These are phyloP conservation scores for Morpho achilles DNA, from an alignment of 2,888 invertebrate genomes.

Conservation along the genomic window DNA sequence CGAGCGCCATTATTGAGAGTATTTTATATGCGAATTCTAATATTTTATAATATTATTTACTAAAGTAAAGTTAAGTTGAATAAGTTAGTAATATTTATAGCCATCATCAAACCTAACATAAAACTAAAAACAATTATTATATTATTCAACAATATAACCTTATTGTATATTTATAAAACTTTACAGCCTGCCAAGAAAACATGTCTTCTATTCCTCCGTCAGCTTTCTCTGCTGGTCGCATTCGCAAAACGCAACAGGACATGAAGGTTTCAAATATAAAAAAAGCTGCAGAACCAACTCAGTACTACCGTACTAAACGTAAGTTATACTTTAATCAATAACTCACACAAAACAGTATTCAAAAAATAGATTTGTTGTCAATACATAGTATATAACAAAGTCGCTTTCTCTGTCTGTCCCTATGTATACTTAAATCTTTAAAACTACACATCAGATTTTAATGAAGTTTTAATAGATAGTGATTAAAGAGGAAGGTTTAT, in stretches of 20 bases:
- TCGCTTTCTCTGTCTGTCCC: no score
- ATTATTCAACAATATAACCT: no score
- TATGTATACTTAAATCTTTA: no score
- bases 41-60: no score
- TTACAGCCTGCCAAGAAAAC: conserved; percentile 61
- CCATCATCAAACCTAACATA: not conserved
- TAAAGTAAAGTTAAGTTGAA: no score
- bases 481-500: no score
- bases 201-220: conserved; percentile 90
- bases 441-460: no score
- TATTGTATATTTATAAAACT: not conserved
- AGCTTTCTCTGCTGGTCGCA: conserved; percentile 85
- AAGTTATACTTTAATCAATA: conserved; percentile 12
- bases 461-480: no score
- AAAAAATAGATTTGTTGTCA: no score
- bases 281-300: conserved; percentile 47
- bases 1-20: no score
- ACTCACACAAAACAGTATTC: not conserved
- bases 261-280: conserved; percentile 76
- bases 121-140: not conserved
- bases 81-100: not conserved
- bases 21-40: no score
- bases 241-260: conserved; percentile 80
- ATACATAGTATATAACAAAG: no score
- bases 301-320: conserved; percentile 63